Percentiles rank a stretch among this genome's conserved stretches.
These are phyloP conservation scores for Galemys pyrenaicus DNA, from an alignment of 2,113 vertebrate species.

Conservation along the genomic window DNA sequence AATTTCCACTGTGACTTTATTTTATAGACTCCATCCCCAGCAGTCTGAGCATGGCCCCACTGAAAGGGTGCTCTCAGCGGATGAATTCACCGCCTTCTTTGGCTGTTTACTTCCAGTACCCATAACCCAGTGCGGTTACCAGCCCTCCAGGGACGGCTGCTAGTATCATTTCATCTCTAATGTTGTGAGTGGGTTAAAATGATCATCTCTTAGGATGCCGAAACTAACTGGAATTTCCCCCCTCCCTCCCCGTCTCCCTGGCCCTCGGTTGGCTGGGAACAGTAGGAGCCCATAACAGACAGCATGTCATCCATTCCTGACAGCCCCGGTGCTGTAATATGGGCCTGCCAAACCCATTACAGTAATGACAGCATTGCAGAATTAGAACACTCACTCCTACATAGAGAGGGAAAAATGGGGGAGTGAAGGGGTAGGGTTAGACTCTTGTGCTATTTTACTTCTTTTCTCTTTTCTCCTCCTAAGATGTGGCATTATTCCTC, in stretches of 20 bases:
- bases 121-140: background rate
- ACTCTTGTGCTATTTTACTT: slow-evolving; percentile 11
- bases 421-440: background rate
- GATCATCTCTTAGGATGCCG: slow-evolving; percentile 16
- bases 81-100: background rate
- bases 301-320: slow-evolving; percentile 70
- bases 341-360: slow-evolving; percentile 77
- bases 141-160: background rate
- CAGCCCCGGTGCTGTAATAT: slow-evolving; percentile 69
- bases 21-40: rapidly evolving
- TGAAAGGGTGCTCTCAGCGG: background rate
- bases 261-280: slow-evolving; percentile 54
- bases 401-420: background rate
- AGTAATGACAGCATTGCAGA: slow-evolving; percentile 72
- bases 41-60: background rate
- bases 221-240: background rate
- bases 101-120: background rate
- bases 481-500: background rate
- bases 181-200: slow-evolving; percentile 35
- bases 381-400: slow-evolving; percentile 70
- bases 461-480: background rate
- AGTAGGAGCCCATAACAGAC: slow-evolving; percentile 70
- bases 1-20: background rate
- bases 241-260: slow-evolving; percentile 35
- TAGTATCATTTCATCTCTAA: background rate